Conservation (phyloP, 2,113 vertebrate genomes). For the Ellobius talpinus region DNA sequence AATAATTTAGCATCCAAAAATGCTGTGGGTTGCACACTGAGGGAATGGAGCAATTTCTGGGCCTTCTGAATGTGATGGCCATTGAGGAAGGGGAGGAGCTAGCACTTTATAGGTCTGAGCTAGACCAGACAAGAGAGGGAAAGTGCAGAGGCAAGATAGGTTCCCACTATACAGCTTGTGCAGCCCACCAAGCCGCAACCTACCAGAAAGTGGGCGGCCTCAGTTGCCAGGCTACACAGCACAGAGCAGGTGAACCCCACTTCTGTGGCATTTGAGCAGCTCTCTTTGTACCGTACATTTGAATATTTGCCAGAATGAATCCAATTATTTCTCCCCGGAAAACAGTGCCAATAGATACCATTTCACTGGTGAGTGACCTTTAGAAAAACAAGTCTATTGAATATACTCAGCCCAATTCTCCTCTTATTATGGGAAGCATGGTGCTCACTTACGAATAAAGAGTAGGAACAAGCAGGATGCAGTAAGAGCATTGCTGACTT, state of each 20-base stretch:
- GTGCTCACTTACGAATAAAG: neutral
- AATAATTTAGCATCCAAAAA: conserved; percentile 45
- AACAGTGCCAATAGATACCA: neutral
- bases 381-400: neutral
- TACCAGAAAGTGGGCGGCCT: neutral
- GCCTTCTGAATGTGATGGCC: neutral
- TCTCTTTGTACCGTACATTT: rapidly evolving
- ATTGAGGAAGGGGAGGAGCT: too few species aligned
- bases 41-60: neutral
- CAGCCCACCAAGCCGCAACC: neutral
- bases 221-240: rapidly evolving
- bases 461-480: neutral
- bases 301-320: neutral
- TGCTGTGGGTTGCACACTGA: neutral
- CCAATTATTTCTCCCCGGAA: neutral
- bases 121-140: neutral
- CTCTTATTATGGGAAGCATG: neutral
- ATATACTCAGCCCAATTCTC: neutral
- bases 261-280: neutral
- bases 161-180: neutral
- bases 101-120: neutral
- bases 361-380: neutral
- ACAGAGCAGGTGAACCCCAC: too few species aligned
- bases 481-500: neutral
- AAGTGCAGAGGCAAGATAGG: neutral